Base-by-base conservation (phyloP, 2,888 invertebrate genomes). In the Trilocha varians region DNA sequence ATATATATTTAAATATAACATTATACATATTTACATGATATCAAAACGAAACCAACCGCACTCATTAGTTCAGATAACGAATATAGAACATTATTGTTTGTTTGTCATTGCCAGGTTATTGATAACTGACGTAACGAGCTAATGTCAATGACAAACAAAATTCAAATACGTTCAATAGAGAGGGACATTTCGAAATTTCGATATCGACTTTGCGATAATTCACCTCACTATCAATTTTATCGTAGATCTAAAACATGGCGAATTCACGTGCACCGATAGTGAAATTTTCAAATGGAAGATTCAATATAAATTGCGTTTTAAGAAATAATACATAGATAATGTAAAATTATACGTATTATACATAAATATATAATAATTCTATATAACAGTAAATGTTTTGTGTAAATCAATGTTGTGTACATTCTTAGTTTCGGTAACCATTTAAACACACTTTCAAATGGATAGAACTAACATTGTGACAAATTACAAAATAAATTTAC, bases 11-110 rank as follows among this genome's bases (percentile, higher is more conserved):
- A 65, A 71, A 64, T 71, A 69, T n/a, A 65, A 66, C 56, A 70
- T 69, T 62, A 62, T 67, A 71, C 65, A 57, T 78, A 74, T 78
- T 76, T 78, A 78, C 74, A 78, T 55, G 58, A 62, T 59, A 60
- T 6, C 5, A 18, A 18, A 18, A 6, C n/a, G n/a, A 68, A 70
- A 77, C 68, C 57, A 73, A 71, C 60, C 63, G 59, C 68, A 61
- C 61, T 57, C 49, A 39, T 41, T 11, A 56, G 55, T 57, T 55
- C 53, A 50, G 40, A 40, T 39, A 43, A 43, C 56, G 54, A 50
- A 55, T 50, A 50, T 53, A 50, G 49, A 54, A 47, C 47, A 50
- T 47, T 44, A 16, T 40, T 39, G 13, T 32, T 45, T 43, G 45
- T 36, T 34, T 43, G 42, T 32, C 25, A 46, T 46, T 48, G 48